Conservation (phyloP, 2,888 invertebrate species). For the Acholoe squamosa region DNA sequence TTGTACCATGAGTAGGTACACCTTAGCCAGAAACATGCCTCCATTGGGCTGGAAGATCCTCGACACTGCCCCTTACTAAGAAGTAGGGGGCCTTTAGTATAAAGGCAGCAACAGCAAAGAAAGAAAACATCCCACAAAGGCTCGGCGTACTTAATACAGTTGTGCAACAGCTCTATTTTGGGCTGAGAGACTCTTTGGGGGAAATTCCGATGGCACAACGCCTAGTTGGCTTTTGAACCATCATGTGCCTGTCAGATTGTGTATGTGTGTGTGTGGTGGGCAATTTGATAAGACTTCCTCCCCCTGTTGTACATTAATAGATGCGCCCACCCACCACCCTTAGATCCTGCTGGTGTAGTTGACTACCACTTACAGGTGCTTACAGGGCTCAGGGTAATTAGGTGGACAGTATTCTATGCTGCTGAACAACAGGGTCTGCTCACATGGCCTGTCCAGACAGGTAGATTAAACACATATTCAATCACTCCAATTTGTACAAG, state of each 20-base stretch:
- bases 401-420: no score
- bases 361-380: no score
- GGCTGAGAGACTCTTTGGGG: background rate
- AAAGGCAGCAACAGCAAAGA: background rate
- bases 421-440: no score
- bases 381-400: no score
- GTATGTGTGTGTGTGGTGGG: background rate
- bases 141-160: background rate
- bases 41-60: conserved; percentile 1
- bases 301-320: background rate
- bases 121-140: conserved; percentile 6
- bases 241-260: no score
- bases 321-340: no score
- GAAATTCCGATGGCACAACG: conserved; percentile 1
- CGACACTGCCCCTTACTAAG: background rate
- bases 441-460: no score
- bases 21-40: conserved; percentile 8
- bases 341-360: no score
- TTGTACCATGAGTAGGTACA: background rate
- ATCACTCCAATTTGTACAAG: no score
- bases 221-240: background rate
- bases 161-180: conserved; percentile 8
- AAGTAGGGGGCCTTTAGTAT: background rate
- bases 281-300: background rate
- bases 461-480: no score